These are phyloP conservation scores for Varroa destructor DNA, from an alignment of 1,140 invertebrate species.

Conservation along the genomic window DNA sequence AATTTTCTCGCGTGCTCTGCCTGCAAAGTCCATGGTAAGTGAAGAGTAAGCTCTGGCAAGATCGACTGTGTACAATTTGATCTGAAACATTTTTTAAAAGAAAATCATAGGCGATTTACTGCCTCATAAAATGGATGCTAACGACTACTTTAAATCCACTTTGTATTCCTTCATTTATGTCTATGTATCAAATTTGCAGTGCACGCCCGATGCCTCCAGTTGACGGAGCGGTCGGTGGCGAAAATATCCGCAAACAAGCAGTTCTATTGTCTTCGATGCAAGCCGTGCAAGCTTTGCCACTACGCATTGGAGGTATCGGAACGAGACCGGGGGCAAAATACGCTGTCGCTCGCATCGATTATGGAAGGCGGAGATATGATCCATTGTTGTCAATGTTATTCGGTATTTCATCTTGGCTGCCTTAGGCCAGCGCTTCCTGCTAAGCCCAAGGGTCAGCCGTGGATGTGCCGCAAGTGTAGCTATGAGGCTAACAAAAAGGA, in stretches of 20 bases:
- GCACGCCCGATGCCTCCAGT: conserved; percentile 17
- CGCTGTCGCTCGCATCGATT: neutral
- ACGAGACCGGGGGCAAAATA: neutral
- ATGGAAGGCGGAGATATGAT: conserved; percentile 15
- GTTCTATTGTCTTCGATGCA: conserved; percentile 24
- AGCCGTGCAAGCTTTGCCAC: conserved; percentile 14
- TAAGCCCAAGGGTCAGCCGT: conserved; percentile 6
- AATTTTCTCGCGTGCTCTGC: conserved; percentile 15
- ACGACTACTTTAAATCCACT: no score
- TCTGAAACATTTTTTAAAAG: no score
- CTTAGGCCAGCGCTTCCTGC: neutral
- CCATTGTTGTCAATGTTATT: conserved; percentile 25
- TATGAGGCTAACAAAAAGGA: conserved; percentile 26
- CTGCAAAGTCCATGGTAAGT: conserved; percentile 26
- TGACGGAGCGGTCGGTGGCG: conserved; percentile 11
- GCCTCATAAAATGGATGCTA: no score
- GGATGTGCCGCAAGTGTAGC: conserved; percentile 22
- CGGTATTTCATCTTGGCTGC: conserved; percentile 15
- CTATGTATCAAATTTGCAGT: neutral
- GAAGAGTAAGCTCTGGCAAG: neutral
- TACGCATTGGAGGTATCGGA: neutral
- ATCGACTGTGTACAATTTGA: no score
- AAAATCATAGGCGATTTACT: no score
- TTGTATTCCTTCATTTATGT: no score
- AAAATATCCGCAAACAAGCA: conserved; percentile 25